Evolutionary conservation across 2,797 vertebrate genomes (phyloP).

Genomic region (Spinus pinus): DNA sequence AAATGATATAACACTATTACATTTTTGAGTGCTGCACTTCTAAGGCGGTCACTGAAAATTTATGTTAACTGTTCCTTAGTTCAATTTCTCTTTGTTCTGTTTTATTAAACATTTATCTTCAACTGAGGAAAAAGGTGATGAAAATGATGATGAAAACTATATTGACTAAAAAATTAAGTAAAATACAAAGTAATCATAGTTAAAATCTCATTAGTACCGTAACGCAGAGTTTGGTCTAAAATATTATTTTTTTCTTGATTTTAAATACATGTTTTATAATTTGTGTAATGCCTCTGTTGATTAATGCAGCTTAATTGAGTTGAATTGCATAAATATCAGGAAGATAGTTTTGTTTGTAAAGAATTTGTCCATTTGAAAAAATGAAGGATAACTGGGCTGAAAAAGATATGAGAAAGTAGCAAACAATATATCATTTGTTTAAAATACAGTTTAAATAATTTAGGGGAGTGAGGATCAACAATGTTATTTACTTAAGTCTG

Average conservation of each 20-base stretch:
- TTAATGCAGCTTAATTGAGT: neutral
- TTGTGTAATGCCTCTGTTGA: neutral
- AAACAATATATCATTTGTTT: neutral
- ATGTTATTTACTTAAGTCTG: neutral
- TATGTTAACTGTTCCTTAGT: slow-evolving; percentile 17
- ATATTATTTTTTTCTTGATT: neutral
- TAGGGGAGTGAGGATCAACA: neutral
- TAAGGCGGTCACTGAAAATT: slow-evolving; percentile 51
- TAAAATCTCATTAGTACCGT: neutral
- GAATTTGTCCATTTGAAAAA: neutral
- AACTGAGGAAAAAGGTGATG: neutral
- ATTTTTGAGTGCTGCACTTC: slow-evolving; percentile 15
- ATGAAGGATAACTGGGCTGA: neutral
- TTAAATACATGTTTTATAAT: neutral
- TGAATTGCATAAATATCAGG: neutral
- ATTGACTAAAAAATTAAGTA: neutral
- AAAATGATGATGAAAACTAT: neutral
- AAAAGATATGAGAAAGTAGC: neutral
- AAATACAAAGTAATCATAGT: neutral
- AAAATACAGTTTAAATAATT: neutral
- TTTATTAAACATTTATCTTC: slow-evolving; percentile 58
- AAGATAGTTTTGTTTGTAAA: neutral
- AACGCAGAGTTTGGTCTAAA: neutral
- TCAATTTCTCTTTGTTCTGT: neutral
- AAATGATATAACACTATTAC: slow-evolving; percentile 24